A percentile compares a stretch with the other conserved stretches of the same genome.
phyloP scores from a whole-genome alignment of 2,113 vertebrate genomes.

The Podarcis raffonei region DNA sequence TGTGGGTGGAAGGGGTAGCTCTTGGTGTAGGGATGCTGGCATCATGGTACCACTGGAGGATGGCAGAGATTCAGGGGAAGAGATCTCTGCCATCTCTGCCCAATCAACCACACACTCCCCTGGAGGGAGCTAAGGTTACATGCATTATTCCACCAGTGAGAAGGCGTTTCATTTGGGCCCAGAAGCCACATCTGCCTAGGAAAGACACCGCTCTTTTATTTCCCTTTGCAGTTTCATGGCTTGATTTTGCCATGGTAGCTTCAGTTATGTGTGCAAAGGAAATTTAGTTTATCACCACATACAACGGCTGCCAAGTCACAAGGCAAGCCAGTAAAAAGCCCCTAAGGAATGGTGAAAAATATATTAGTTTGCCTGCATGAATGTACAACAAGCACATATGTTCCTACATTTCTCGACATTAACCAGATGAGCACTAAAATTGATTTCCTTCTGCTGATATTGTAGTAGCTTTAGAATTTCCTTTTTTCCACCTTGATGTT shows the following conservation, averaged over 20 bases:
- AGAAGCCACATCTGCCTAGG: not conserved
- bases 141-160: not conserved
- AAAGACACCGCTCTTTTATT: not conserved
- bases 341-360: not conserved
- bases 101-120: too few species aligned
- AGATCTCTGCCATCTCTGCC: too few species aligned
- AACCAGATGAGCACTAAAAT: slow-evolving; percentile 24
- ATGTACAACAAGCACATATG: not conserved
- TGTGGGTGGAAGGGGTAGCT: too few species aligned
- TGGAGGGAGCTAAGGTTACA: not conserved
- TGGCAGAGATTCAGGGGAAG: too few species aligned
- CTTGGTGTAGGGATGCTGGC: too few species aligned
- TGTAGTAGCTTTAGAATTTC: not conserved
- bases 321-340: not conserved
- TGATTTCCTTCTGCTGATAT: slow-evolving; percentile 29
- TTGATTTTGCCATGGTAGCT: slow-evolving; percentile 32
- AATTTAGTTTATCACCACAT: not conserved
- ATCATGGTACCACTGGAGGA: too few species aligned
- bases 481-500: not conserved
- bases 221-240: not conserved
- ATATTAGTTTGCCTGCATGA: slow-evolving; percentile 3
- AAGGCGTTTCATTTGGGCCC: not conserved
- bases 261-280: slow-evolving; percentile 36
- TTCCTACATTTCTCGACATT: slow-evolving; percentile 15
- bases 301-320: not conserved